Base-by-base conservation (phyloP, 2,113 vertebrate species). In the Chinchilla lanigera region DNA sequence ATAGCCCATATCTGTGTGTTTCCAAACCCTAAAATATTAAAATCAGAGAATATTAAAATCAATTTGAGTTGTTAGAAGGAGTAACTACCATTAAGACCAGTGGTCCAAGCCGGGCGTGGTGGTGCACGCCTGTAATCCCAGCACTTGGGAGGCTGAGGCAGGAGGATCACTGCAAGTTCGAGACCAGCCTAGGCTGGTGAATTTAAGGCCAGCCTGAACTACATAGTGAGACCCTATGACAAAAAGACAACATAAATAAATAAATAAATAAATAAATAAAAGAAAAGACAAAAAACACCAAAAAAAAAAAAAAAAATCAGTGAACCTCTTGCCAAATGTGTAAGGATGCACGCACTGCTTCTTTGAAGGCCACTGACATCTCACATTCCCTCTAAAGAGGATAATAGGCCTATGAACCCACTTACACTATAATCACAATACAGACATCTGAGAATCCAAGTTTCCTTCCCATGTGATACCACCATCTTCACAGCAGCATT, bases 11-110 rank as follows among this genome's bases (percentile, higher is more conserved):
- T 33, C 14, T 60, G 58, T 65, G 30, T 65, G 30, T 20, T 65
- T 6, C 30, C 50, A 65, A 96, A 93, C 61, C 85, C 33, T 77
- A 73, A 96, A n/a, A n/a, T n/a, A 58, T 58, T 54, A 54, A 96
- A 77, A 91, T 52, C n/a, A 90, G 94, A 86, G 83, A 75, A 71
- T 56, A 80, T 91, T 73, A 92, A 73, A 87, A 90, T 84, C 33
- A 61, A 83, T 92, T 47, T 52, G 61, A 92, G 92, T 16, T 33
- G 10, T 10, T 52, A 24, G 58, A 73, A 38, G 83, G 69, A 86
- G 28, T 47, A 14, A 86, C 47, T 86, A 93, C 77, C 73, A 90
- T 75, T 83, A 96, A 67, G 35, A 54, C 75, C 38, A n/a, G n/a
- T 13, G 38, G 75, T 47, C 86, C 50, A 84, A n/a, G n/a, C n/a